These are phyloP conservation scores for Helicoverpa assulta DNA, from an alignment of 2,888 invertebrate genomes.

Conservation along the genomic window DNA sequence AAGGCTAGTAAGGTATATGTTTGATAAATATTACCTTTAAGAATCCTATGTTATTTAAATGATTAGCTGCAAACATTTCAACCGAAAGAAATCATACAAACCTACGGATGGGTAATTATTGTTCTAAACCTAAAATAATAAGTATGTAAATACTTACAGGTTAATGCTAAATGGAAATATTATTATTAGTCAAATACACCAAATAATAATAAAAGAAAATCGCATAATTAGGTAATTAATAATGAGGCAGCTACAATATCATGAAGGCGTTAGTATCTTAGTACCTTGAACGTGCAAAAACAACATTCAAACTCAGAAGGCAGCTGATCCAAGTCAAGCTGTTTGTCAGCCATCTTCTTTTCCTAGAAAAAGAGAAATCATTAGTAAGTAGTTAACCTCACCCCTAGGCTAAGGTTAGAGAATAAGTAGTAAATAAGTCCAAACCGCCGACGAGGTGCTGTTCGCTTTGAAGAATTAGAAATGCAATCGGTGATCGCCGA, in stretches of 20 bases:
- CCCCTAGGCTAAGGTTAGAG: slow-evolving; percentile 41
- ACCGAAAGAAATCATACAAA: slow-evolving; percentile 52
- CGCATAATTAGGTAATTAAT: slow-evolving; percentile 55
- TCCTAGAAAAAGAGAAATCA: slow-evolving; percentile 90
- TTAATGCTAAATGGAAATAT: slow-evolving; percentile 69
- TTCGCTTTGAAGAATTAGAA: slow-evolving; percentile 27
- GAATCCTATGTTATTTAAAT: slow-evolving; percentile 53
- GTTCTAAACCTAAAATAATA: slow-evolving; percentile 52
- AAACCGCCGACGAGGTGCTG: slow-evolving; percentile 48
- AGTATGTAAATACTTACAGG: slow-evolving; percentile 68
- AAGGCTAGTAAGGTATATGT: slow-evolving; percentile 6
- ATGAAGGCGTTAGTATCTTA: slow-evolving; percentile 80
- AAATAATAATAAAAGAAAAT: slow-evolving; percentile 51
- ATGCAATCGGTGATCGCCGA: slow-evolving; percentile 26
- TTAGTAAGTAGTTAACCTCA: slow-evolving; percentile 72
- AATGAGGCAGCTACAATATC: slow-evolving; percentile 52
- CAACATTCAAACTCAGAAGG: slow-evolving; percentile 99
- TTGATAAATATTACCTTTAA: slow-evolving; percentile 50
- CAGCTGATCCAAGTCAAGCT: slow-evolving; percentile 96
- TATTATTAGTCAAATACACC: slow-evolving; percentile 60
- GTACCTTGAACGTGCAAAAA: slow-evolving; percentile 98
- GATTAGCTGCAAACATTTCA: slow-evolving; percentile 54
- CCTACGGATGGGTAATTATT: slow-evolving; percentile 44
- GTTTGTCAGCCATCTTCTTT: slow-evolving; percentile 93
- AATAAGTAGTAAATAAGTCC: slow-evolving; percentile 36